Conservation (phyloP, 2,797 vertebrate species). For the Halcyon chelicuti region DNA sequence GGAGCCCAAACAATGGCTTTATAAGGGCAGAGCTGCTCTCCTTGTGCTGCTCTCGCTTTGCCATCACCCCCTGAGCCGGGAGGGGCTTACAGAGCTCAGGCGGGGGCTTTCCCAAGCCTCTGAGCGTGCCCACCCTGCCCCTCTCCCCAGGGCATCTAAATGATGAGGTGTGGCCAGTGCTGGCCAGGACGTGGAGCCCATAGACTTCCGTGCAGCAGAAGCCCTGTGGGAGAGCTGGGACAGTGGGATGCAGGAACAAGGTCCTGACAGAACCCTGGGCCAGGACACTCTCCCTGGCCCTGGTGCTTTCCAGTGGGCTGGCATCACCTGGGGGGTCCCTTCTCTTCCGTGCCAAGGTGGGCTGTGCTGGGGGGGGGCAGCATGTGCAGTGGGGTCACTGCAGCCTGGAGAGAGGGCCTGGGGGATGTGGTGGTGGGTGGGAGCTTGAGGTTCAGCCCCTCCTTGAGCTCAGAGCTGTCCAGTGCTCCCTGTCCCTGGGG, state of each 20-base stretch:
- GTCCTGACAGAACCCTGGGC: background rate
- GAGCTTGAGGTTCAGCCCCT: background rate
- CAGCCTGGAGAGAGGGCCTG: background rate
- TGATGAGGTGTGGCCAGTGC: background rate
- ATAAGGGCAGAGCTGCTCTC: constrained; percentile 70
- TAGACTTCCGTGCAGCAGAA: background rate
- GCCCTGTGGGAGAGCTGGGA: background rate
- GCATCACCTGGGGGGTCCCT: background rate
- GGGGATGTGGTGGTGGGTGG: background rate
- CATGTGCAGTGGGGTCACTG: background rate
- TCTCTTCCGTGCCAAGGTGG: background rate
- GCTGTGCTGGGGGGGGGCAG: background rate
- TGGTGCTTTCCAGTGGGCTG: background rate
- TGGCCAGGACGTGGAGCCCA: background rate
- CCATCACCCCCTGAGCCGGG: background rate
- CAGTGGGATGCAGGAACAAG: background rate
- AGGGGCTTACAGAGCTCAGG: background rate
- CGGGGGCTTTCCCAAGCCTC: background rate
- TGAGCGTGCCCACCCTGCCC: accelerated
- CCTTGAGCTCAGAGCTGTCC: background rate
- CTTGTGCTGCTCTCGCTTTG: background rate
- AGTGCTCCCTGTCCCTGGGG: background rate
- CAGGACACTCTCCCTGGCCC: background rate
- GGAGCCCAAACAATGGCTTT: constrained; percentile 78
- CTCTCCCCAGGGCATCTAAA: accelerated